These are phyloP conservation scores for Thunnus albacares DNA, from an alignment of 2,797 vertebrate species.

Conservation along the genomic window DNA sequence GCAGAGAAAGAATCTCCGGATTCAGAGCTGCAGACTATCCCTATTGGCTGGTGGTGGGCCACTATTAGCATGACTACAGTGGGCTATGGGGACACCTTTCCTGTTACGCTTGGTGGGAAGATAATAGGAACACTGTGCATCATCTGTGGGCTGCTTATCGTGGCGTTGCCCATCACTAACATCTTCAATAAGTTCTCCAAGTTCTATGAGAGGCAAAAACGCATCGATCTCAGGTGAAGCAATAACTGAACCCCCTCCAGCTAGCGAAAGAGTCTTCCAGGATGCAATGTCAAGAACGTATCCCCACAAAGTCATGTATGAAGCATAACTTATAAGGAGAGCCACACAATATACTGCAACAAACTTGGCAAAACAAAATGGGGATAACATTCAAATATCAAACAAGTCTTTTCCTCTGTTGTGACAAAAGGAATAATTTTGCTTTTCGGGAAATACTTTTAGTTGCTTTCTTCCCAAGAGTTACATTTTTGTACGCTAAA, in stretches of 20 bases:
- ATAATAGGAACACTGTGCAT: constrained; percentile 93
- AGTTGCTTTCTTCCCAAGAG: no score
- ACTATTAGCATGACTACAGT: constrained; percentile 99
- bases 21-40: constrained; percentile 92
- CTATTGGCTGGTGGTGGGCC: constrained; percentile 98
- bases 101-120: constrained; percentile 92
- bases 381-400: no score
- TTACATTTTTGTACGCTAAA: no score
- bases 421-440: no score
- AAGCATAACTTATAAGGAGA: background rate
- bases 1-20: constrained; percentile 91
- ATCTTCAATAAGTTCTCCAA: constrained; percentile 99
- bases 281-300: no score
- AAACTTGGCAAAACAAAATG: background rate
- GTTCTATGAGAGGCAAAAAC: constrained; percentile 93
- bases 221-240: constrained; percentile 62
- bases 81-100: constrained; percentile 96
- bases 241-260: constrained; percentile 16
- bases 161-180: constrained; percentile 95
- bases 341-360: background rate
- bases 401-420: no score
- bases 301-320: no score
- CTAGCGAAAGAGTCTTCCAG: background rate
- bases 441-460: no score
- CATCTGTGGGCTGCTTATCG: constrained; percentile 94